A percentile compares a stretch with the other conserved stretches of the same genome.
Conservation (phyloP, 2,797 vertebrate species). For the Harpagifer antarcticus region DNA sequence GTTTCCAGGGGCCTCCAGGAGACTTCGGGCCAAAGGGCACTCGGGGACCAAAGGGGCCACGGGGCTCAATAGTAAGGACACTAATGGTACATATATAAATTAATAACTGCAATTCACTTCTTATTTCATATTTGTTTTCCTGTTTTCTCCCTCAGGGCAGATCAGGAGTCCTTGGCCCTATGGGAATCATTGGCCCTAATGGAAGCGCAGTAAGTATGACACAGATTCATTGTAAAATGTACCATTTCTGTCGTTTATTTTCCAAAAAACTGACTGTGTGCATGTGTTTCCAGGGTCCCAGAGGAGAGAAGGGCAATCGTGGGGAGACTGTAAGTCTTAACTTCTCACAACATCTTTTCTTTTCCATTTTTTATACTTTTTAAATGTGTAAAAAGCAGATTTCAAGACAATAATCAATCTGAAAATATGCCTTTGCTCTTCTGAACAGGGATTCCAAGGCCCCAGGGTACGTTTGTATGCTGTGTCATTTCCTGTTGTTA, state of each 20-base stretch:
- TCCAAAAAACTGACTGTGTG: slow-evolving; percentile 35
- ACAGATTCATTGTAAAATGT: not conserved
- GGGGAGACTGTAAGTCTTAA: slow-evolving; percentile 89
- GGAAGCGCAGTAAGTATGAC: slow-evolving; percentile 89
- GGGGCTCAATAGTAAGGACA: slow-evolving; percentile 89
- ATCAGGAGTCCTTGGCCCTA: slow-evolving; percentile 89
- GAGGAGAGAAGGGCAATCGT: slow-evolving; percentile 91
- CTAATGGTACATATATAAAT: too few relatives aligned
- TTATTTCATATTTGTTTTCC: slow-evolving; percentile 12
- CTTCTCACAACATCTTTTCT: not conserved
- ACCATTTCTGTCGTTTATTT: slow-evolving; percentile 3
- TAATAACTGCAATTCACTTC: not conserved
- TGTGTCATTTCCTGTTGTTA: slow-evolving; percentile 7
- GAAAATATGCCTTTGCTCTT: slow-evolving; percentile 40
- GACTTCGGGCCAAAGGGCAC: slow-evolving; percentile 94
- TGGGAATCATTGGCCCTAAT: slow-evolving; percentile 90
- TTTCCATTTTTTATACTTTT: not conserved
- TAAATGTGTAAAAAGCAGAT: slow-evolving; percentile 2
- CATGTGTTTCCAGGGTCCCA: slow-evolving; percentile 86
- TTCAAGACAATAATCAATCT: slow-evolving; percentile 16
- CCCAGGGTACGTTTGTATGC: slow-evolving; percentile 88
- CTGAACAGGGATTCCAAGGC: slow-evolving; percentile 91
- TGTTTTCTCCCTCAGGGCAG: slow-evolving; percentile 85
- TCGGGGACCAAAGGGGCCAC: slow-evolving; percentile 92
- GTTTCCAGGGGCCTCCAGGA: slow-evolving; percentile 91